phyloP scores from a whole-genome alignment of 2,888 invertebrate genomes.

The Oscheius sp. region DNA sequence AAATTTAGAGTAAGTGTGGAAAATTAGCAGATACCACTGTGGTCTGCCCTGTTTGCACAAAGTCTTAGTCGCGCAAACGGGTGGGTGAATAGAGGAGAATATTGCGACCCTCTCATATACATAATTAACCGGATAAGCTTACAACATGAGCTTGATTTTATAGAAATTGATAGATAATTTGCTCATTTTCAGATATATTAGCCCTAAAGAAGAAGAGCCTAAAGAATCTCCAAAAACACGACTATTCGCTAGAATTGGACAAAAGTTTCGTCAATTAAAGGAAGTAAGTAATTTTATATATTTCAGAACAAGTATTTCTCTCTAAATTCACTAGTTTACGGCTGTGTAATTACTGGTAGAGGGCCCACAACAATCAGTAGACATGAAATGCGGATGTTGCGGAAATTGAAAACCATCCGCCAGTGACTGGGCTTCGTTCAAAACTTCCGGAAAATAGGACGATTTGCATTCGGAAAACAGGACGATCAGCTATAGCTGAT shows the following conservation, averaged over 20 bases:
- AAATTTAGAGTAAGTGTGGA: no score
- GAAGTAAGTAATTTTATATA: no score
- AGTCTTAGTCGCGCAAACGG: constrained; percentile 26
- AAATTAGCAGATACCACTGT: neutral
- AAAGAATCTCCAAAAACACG: no score
- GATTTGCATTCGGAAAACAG: constrained; percentile 8
- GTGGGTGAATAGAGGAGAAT: constrained; percentile 8
- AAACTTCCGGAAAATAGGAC: constrained; percentile 25
- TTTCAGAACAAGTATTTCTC: no score
- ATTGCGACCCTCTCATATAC: constrained; percentile 27
- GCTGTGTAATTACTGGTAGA: neutral
- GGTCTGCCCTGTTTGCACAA: constrained; percentile 14
- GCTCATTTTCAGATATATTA: no score
- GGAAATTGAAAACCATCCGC: constrained; percentile 28
- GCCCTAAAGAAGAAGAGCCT: no score
- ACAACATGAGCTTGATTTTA: no score
- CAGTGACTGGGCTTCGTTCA: neutral
- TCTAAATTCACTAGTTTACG: no score
- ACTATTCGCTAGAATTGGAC: no score
- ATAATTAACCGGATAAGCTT: constrained; percentile 29
- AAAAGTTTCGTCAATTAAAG: no score
- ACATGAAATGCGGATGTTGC: constrained; percentile 29
- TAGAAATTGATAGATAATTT: no score
- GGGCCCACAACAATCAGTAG: constrained; percentile 29
- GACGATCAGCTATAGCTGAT: neutral